Evolutionary conservation across 2,888 invertebrate species (phyloP), one percentile per base, ranked within the genome.

Genomic region (Tachina lurida): DNA sequence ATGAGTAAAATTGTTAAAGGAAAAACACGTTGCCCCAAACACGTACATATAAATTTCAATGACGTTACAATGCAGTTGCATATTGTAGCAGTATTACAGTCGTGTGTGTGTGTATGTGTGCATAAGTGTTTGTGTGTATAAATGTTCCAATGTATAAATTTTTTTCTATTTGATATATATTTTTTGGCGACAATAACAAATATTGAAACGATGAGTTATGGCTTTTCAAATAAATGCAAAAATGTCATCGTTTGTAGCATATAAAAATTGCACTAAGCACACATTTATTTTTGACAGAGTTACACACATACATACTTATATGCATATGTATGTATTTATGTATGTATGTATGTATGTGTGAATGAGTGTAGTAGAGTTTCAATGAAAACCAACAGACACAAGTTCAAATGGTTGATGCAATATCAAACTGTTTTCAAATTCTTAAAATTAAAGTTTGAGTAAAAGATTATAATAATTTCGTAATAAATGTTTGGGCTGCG

Each of bases 181-280:
- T 83, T 31, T 86, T 86, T 83, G 86, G 86, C 86, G 83, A 80
- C 86, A 86, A 79, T 83, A 86, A 86, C 86, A 86, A 83, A 83
- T 83, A 86, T 73, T 80, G 79, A 83, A 86, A 86, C 76, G 79
- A 83, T 86, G 86, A 86, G 83, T 86, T 86, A 86, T 86, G 65
- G 79, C 83, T 83, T 86, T 83, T 86, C 82, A 79, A 79, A 79
- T 76, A 65, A 86, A 79, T 83, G 70, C 73, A 83, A 76, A 83
- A 86, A 76, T 68, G 81, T 73, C 67, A 68, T 79, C 68, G 70
- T 80, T 73, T 56, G 82, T 39, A 62, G 82, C 83, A 79, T 49
- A 86, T 79, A 75, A 86, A 80, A 83, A 79, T 83, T 86, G 76
- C 82, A 73, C 70, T 79, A 83, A 75, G 45, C 52, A 62, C 19